Conservation (phyloP, 1,140 invertebrate species). For the Trachymyrmex cornetzi region DNA sequence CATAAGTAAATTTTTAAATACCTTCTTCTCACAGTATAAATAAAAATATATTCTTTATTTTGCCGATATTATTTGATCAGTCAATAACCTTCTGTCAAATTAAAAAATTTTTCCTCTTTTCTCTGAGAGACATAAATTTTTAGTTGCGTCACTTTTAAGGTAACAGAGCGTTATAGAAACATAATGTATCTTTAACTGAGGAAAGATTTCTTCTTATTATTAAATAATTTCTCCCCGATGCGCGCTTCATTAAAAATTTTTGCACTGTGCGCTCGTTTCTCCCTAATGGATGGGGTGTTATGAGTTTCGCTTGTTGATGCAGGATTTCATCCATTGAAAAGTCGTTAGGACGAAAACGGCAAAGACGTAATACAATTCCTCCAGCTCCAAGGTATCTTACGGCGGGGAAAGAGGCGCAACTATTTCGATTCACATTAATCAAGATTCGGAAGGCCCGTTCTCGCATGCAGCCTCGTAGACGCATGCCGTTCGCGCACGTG, state of each 20-base stretch:
- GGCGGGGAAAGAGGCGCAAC: background rate
- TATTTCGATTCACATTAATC: slow-evolving; percentile 70
- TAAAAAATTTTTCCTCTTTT: too few species aligned
- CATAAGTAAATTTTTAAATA: too few species aligned
- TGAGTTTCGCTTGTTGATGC: background rate
- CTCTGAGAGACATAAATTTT: too few species aligned
- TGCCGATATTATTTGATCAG: too few species aligned
- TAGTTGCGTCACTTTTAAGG: too few species aligned
- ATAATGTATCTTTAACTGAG: background rate
- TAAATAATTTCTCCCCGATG: background rate
- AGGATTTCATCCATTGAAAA: slow-evolving; percentile 22
- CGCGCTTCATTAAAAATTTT: background rate
- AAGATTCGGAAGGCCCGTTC: slow-evolving; percentile 72
- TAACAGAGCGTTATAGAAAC: background rate
- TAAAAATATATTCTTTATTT: too few species aligned
- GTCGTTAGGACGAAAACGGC: background rate
- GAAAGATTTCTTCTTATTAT: background rate
- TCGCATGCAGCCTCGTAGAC: slow-evolving; percentile 62
- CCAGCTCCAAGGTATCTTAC: slow-evolving; percentile 1
- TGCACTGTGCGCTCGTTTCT: background rate
- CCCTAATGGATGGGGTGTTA: background rate
- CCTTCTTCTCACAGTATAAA: too few species aligned
- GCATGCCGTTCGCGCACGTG: slow-evolving; percentile 47
- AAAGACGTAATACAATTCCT: slow-evolving; percentile 10
- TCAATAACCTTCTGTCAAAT: too few species aligned